Base-by-base conservation (phyloP, 2,888 invertebrate species). In the Pandemis corylana region DNA sequence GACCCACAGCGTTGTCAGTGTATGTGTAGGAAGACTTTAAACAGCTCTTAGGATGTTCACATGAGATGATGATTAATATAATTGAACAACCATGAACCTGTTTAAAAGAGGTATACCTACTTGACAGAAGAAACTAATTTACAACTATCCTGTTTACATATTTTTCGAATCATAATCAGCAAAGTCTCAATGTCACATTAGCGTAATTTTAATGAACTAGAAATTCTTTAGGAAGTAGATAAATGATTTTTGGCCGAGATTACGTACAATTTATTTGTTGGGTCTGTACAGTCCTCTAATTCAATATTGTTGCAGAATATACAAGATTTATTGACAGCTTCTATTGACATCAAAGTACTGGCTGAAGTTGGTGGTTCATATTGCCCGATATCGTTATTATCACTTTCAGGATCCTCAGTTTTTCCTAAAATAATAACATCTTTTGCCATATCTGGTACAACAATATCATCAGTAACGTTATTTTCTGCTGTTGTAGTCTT, bases 191-290 rank as follows among this genome's bases (percentile, higher is more conserved):
- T 36, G 28, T 36, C 28, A 36, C 28, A 36, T 2, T 36, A 36
- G 2, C 0, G 28, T 36, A 36, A 36, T 1, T 36, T 36, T 4
- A 36, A 36, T 36, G 28, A 36, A 36, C 28, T 36, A 36, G 28
- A 36, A 36, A 36, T 36, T 4, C 28, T 36, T 2, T 49, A 1
- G 13, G 4, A 49, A 49, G 44, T 65, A 20, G n/a, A 7, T n/a
- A 53, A n/a, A 15, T 15, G n/a, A 5, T 53, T 59, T 10, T 59
- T 15, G 41, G 13, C 15, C 7, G 15, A 20, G 9, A 9, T 20
- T 76, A 87, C 91, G 87, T 78, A 92, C 92, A 89, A 75, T 83
- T 87, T 89, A 65, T 88, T 85, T 78, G 78, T 81, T 5, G 92
- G 91, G 51, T 85, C 80, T 78, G 79, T 81, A 76, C 92, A 93